Evolutionary conservation across 2,113 vertebrate genomes (phyloP), one percentile per base, ranked within the genome.

Genomic region (Syngnathus scovelli): DNA sequence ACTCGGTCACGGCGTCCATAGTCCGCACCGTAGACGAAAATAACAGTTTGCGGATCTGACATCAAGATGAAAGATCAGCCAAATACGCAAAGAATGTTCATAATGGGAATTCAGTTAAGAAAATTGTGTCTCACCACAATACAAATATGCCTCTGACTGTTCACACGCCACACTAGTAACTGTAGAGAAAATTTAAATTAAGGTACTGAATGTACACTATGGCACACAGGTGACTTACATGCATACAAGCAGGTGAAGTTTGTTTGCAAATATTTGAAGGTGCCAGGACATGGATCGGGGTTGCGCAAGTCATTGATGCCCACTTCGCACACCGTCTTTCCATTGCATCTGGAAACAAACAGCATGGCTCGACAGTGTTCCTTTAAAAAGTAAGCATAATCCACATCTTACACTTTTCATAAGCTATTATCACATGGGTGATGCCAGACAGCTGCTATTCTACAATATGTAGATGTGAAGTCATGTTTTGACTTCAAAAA

Each of bases 1-100:
- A 66, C 76, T 7, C 4, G 4, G 69, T 88, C 81, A 19, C 6
- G 21, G 19, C 84, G 84, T 44, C 86, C 86, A 5, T 76, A 86
- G 41, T 79, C 6, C 2, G 84, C 84, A 2, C 75, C 62, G 0
- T 64, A 67, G 54, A 88, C 69, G 19, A 4, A 21, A 41, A 88
- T 80, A 0, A 72, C 16, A 52, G 72, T 49, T 0, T 79, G 79
- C 1, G 1, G 1, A 59, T 62, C 82, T 85, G 55, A 18, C 1
- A 44, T 43, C 21, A 52, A 46, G 60, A 61, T 33, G 15, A 61
- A 16, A 65, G 12, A 15, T 7, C 1, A 37, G 7, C 1, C 33
- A 59, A 59, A 37, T 18, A 1, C 3, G 19, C 56, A 13, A 37
- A 23, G 11, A 21, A 11, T 4, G 51, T 11, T 21, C 44, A 11